Evolutionary conservation across 2,113 vertebrate species (phyloP), one percentile per base, ranked within the genome.

Genomic region (Oophaga pumilio): DNA sequence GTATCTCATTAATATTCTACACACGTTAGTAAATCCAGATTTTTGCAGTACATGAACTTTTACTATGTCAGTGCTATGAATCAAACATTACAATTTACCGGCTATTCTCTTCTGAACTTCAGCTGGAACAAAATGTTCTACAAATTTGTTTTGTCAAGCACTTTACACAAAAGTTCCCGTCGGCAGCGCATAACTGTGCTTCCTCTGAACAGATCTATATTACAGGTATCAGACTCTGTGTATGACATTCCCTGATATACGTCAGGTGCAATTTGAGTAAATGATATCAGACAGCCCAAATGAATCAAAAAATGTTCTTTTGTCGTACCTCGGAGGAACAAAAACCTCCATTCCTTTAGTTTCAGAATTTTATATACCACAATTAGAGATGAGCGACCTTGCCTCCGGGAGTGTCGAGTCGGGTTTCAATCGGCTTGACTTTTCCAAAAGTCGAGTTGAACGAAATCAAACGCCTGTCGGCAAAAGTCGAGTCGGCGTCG

Each of bases 121-220:
- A 10, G 18, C 85, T 80, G 22, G 60, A 81, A 81, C 77, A 80
- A 68, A 82, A 62, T 68, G 69, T 87, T 87, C 69, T 26, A 56
- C 79, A 49, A 73, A 80, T 69, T 62, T 60, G 12, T 22, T 80
- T 68, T 80, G 76, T 76, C 68, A 76, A 62, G 66, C 33, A 74
- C 53, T 76, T 87, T 76, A 82, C 50, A 78, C 85, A 79, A 64
- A 60, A 78, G 43, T 66, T 66, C 17, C 59, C 10, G 53, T 82
- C 33, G 79, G 33, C 69, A 62, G 20, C 53, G 69, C 62, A 87
- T 82, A 15, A 59, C 64, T 28, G 9, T 87, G 22, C 52, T 73
- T 71, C 24, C 49, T 57, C 81, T 22, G 26, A 73, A 26, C 43
- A 26, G 0, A 68, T 43, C 59, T 20, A n/a, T 49, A 52, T 68